Evolutionary conservation across 2,888 invertebrate species (phyloP).

Genomic region (Meliscaeva auricollis): DNA sequence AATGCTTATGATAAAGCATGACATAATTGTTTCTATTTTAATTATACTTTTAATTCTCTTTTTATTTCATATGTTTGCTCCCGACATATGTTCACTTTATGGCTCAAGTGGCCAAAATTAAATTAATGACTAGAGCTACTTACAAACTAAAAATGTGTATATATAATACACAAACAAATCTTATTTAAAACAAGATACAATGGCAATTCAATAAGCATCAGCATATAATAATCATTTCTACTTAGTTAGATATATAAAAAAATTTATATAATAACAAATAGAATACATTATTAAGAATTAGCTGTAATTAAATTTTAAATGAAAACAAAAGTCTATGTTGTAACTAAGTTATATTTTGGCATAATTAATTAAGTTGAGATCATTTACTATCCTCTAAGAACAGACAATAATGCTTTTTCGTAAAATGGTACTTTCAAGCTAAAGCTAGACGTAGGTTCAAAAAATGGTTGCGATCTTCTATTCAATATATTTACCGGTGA

Average conservation of each 20-base stretch:
- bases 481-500: background rate
- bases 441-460: background rate
- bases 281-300: background rate
- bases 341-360: background rate
- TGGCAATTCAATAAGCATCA: background rate
- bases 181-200: background rate
- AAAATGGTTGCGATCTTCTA: background rate
- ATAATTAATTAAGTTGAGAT: background rate
- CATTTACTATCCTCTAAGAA: background rate
- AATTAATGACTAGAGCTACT: background rate
- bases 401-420: background rate
- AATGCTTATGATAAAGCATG: background rate
- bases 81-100: background rate
- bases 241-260: conserved; percentile 1
- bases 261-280: background rate
- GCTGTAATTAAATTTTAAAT: background rate
- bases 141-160: background rate
- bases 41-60: background rate
- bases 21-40: background rate
- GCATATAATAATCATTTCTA: background rate
- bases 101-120: background rate
- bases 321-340: background rate
- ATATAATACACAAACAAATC: background rate
- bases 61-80: too few relatives aligned
- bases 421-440: background rate